Evolutionary conservation across 2,113 vertebrate species (phyloP).

Genomic region (Tyrannus savana): DNA sequence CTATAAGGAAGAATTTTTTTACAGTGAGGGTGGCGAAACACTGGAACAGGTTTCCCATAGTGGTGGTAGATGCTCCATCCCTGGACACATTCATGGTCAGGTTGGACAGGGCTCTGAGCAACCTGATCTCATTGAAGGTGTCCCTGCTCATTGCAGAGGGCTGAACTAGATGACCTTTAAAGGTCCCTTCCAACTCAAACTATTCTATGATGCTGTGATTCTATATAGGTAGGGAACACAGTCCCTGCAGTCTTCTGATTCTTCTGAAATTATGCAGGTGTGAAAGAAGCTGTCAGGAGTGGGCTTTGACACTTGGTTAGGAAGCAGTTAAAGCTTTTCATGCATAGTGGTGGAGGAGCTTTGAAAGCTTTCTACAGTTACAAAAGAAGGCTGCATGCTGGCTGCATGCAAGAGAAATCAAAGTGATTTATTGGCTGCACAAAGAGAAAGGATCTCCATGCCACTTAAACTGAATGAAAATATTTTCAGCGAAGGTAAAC

Average conservation of each 20-base stretch:
- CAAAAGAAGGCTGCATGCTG: background rate
- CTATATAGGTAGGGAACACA: accelerated
- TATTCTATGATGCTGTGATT: background rate
- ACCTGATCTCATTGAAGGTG: background rate
- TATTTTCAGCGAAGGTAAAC: background rate
- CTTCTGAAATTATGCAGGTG: accelerated
- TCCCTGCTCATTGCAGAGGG: background rate
- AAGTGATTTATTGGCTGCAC: background rate
- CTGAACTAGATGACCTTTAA: background rate
- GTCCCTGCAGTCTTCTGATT: background rate
- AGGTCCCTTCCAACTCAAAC: background rate
- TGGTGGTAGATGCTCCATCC: too few relatives aligned
- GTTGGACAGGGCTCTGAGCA: background rate
- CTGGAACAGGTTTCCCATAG: background rate
- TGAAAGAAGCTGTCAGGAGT: background rate
- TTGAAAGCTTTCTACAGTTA: background rate
- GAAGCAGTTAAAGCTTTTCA: background rate
- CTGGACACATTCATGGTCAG: background rate
- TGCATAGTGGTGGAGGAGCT: background rate
- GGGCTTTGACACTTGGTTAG: background rate
- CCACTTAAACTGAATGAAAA: background rate
- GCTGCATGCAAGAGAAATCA: background rate
- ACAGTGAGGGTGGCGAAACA: background rate
- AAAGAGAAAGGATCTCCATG: background rate
- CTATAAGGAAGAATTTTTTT: background rate